These are phyloP conservation scores for Ciconia nigra DNA, from an alignment of 2,797 vertebrate genomes.

Conservation along the genomic window DNA sequence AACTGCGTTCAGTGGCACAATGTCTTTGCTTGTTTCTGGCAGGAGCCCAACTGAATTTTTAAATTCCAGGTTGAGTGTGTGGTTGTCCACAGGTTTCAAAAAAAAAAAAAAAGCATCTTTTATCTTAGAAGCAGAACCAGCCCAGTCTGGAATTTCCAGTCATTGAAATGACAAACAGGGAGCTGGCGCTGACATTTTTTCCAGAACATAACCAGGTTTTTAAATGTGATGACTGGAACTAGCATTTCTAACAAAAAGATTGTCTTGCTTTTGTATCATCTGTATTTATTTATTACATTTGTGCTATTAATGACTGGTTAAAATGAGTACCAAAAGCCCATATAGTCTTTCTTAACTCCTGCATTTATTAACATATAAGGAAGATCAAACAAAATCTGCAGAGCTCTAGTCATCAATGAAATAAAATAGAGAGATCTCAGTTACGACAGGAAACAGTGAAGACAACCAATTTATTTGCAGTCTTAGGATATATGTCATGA, in stretches of 20 bases:
- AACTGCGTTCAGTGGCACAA: background rate
- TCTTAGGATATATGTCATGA: constrained; percentile 17
- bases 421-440: constrained; percentile 23
- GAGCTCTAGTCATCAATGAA: background rate
- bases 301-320: constrained; percentile 10
- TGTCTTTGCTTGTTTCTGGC: background rate
- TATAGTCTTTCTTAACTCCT: constrained; percentile 15
- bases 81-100: background rate
- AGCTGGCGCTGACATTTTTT: background rate
- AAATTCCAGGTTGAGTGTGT: background rate
- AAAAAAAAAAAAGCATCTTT: background rate
- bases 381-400: constrained; percentile 40
- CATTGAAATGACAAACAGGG: background rate
- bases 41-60: background rate
- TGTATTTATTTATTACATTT: constrained; percentile 11
- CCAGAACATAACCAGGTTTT: background rate
- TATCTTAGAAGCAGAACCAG: background rate
- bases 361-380: background rate
- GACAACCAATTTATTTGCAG: constrained; percentile 47
- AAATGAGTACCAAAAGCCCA: constrained; percentile 1
- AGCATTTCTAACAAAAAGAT: background rate
- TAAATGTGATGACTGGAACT: background rate
- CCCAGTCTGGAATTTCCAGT: background rate
- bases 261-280: background rate
- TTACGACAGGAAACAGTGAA: constrained; percentile 15